Conservation (phyloP, 2,888 invertebrate genomes). For the Nudaria mundana region DNA sequence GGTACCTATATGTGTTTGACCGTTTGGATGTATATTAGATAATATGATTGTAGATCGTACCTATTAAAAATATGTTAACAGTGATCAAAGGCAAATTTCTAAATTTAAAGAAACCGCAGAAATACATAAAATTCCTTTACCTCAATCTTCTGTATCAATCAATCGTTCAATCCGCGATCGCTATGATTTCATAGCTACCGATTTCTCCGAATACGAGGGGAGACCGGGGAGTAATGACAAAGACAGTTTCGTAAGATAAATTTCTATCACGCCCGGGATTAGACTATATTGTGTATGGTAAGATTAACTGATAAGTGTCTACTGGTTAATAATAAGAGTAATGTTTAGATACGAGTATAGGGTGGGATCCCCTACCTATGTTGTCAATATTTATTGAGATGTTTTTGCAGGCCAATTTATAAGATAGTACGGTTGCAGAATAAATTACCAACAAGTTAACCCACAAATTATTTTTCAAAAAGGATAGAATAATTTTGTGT, state of each 20-base stretch:
- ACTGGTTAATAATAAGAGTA: conserved; percentile 72
- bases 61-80: too few relatives aligned
- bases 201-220: conserved; percentile 37
- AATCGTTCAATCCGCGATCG: conserved; percentile 1
- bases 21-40: too few relatives aligned
- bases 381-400: conserved; percentile 54
- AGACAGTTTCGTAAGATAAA: conserved; percentile 68
- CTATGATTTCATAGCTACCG: conserved; percentile 8
- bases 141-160: neutral
- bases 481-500: too few relatives aligned
- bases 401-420: conserved; percentile 29
- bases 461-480: too few relatives aligned
- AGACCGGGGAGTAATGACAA: conserved; percentile 54
- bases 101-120: conserved; percentile 3
- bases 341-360: conserved; percentile 56
- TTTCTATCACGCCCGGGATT: conserved; percentile 76
- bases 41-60: too few relatives aligned
- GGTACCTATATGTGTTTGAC: too few relatives aligned
- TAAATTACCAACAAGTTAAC: too few relatives aligned
- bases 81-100: too few relatives aligned
- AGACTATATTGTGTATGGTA: conserved; percentile 70
- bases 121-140: neutral
- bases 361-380: conserved; percentile 34
- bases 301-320: conserved; percentile 80
- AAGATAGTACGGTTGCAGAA: too few relatives aligned